Base-by-base conservation (phyloP, 2,113 vertebrate species). In the Onychostoma macrolepis region DNA sequence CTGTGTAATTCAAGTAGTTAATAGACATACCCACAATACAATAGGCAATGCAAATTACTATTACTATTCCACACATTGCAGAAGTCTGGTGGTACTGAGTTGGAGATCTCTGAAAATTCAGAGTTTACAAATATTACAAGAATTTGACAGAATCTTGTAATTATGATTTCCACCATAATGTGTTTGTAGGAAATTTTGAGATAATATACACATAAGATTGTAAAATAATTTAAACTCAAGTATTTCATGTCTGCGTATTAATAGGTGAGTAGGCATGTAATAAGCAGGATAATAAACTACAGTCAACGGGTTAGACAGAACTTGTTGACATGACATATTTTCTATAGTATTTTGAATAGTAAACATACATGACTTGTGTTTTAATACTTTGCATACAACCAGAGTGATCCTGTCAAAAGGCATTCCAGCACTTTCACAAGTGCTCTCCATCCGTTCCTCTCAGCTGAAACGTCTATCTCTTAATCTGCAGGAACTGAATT, bases 401-500 rank as follows among this genome's bases (percentile, higher is more conserved):
- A 69, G 28, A 53, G 48, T 10, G 15, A 19, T 84, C 24, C n/a
- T 0, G 24, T 58, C 43, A 53, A 74, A 56, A 74, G 19, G 82
- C 67, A 84, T 84, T 74, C 30, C 33, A n/a, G 69, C 30, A 36
- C 48, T 71, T 58, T 19, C 24, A 41, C 21, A 83, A 71, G 45
- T 69, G 15, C 24, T 80, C 41, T 6, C 6, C 30, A 76, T 84
- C 71, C 53, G 26, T 56, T 69, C 50, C 24, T 79, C 26, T 58
- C 69, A 36, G 48, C 28, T 56, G 85, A 69, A 85, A 41, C 77
- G 83, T 83, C 56, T 89, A 72, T 67, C 84, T 80, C 19, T 88
- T 86, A 88, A 85, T 90, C 88, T 26, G 78, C 87, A 88, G 79
- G 56, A 43, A 84, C 88, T 92, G 84, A 92, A 93, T 92, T 91